Evolutionary conservation across 2,113 vertebrate genomes (phyloP).

Genomic region (Chroicocephalus ridibundus): DNA sequence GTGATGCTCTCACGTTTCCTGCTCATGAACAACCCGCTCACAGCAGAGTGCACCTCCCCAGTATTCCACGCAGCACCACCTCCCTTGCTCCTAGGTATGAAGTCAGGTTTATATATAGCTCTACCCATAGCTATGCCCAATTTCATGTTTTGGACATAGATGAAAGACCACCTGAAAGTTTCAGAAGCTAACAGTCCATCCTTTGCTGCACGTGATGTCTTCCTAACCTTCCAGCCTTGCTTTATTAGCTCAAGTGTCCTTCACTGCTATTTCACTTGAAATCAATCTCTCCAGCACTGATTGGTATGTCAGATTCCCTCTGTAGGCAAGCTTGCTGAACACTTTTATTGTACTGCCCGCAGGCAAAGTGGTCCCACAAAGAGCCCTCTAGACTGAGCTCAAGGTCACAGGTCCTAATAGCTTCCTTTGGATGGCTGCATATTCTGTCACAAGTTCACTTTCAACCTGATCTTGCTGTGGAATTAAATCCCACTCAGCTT

Average conservation of each 20-base stretch:
- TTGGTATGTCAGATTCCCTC: conserved; percentile 60
- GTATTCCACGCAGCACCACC: neutral
- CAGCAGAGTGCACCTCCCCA: neutral
- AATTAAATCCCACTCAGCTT: neutral
- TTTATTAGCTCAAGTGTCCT: conserved; percentile 54
- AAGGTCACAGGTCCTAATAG: conserved; percentile 46
- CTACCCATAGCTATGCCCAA: neutral
- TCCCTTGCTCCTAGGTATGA: neutral
- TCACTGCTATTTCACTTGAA: conserved; percentile 42
- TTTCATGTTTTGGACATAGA: neutral
- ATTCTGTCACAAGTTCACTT: conserved; percentile 6
- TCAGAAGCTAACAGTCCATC: neutral
- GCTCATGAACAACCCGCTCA: accelerated
- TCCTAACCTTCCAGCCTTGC: neutral
- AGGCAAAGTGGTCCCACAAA: conserved; percentile 53
- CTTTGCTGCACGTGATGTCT: neutral
- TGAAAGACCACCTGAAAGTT: neutral
- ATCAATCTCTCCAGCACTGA: conserved; percentile 56
- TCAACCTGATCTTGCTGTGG: neutral
- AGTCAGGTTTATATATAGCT: neutral
- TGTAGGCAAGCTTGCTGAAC: conserved; percentile 24
- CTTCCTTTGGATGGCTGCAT: conserved; percentile 24
- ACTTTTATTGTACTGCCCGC: conserved; percentile 16
- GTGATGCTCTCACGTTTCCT: neutral
- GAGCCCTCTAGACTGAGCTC: conserved; percentile 42